phyloP scores from a whole-genome alignment of 2,888 invertebrate species.

The Nomada fucata region DNA sequence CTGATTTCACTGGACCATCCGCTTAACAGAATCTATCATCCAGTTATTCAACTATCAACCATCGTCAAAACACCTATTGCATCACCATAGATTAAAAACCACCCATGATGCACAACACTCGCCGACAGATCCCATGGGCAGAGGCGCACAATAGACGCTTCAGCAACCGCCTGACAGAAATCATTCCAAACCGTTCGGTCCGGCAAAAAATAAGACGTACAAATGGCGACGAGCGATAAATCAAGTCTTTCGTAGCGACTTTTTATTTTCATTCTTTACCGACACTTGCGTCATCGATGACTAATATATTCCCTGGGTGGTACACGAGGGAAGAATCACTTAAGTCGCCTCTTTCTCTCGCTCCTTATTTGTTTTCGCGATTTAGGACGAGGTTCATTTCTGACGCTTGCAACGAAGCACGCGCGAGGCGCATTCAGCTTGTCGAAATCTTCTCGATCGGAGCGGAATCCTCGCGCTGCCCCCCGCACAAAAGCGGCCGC shows the following conservation, averaged over 20 bases:
- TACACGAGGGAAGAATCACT: conserved; percentile 29
- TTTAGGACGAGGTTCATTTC: conserved; percentile 32
- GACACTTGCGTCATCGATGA: conserved; percentile 41
- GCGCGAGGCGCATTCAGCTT: conserved; percentile 10
- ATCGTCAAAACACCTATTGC: not conserved
- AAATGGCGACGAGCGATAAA: conserved; percentile 34
- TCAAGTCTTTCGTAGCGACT: conserved; percentile 16
- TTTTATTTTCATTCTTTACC: conserved; percentile 30
- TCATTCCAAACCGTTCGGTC: conserved; percentile 5
- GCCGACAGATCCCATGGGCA: not conserved
- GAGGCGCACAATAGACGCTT: not conserved
- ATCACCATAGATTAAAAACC: conserved; percentile 6
- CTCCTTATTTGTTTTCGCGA: conserved; percentile 36
- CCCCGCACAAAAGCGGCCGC: conserved; percentile 5
- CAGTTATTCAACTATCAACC: too few species aligned
- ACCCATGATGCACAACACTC: too few species aligned
- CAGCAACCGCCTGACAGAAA: conserved; percentile 10
- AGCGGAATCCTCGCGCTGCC: not conserved
- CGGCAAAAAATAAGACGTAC: conserved; percentile 7
- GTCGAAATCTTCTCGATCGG: not conserved
- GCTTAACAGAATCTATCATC: too few species aligned
- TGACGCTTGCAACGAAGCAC: conserved; percentile 6
- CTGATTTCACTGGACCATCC: too few species aligned
- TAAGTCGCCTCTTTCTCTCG: not conserved
- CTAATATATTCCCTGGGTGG: conserved; percentile 37